These are phyloP conservation scores for Brachyrhaphis roseni DNA, from an alignment of 2,797 vertebrate genomes.

Conservation along the genomic window DNA sequence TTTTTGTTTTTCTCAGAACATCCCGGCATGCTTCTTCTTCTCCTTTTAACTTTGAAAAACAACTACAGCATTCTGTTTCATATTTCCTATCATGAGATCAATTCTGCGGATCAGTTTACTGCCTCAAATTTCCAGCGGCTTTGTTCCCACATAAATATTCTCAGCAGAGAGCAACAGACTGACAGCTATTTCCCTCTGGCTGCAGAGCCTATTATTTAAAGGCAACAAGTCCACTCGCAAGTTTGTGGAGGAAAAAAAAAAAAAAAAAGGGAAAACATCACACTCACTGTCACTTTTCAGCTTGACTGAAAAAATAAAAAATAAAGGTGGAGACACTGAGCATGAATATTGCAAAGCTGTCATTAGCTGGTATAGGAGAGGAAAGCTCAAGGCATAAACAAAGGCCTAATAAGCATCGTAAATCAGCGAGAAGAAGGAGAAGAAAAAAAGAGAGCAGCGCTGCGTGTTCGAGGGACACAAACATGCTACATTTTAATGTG, in stretches of 20 bases:
- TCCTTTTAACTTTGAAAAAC: conserved; percentile 42
- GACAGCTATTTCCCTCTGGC: conserved; percentile 27
- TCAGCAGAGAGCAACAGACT: conserved; percentile 12
- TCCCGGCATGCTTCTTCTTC: conserved; percentile 41
- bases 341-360: conserved; percentile 75
- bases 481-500: background rate
- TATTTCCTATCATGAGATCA: conserved; percentile 35
- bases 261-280: background rate
- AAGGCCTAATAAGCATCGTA: conserved; percentile 72
- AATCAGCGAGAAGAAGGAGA: conserved; percentile 59
- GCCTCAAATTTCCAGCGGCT: conserved; percentile 12
- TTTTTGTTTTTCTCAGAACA: conserved; percentile 25
- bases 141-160: conserved; percentile 35
- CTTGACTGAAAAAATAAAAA: conserved; percentile 54
- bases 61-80: conserved; percentile 31
- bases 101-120: conserved; percentile 30
- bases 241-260: conserved; percentile 36
- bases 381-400: conserved; percentile 77
- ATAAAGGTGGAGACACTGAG: conserved; percentile 46
- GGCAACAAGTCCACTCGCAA: conserved; percentile 33
- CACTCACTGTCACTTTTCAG: conserved; percentile 33
- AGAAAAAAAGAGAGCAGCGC: conserved; percentile 24
- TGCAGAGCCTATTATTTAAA: conserved; percentile 33
- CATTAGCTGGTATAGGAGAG: conserved; percentile 66
- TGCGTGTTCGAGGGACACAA: conserved; percentile 15